phyloP scores from a whole-genome alignment of 2,797 vertebrate genomes.

The Kryptolebias ocellatus region DNA sequence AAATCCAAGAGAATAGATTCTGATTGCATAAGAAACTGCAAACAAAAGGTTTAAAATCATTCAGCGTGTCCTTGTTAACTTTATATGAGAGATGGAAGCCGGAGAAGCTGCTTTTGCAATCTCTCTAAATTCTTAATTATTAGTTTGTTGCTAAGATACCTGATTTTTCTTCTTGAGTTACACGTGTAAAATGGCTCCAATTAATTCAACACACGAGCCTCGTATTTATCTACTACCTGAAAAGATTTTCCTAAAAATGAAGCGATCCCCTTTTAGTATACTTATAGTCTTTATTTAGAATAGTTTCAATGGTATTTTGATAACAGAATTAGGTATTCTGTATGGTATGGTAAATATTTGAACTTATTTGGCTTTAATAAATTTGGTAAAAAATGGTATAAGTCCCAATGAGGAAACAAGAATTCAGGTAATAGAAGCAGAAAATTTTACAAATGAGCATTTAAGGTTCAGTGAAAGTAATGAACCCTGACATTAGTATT shows the following conservation, averaged over 20 bases:
- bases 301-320: too few species aligned
- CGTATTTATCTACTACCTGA: background rate
- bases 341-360: too few species aligned
- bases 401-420: too few species aligned
- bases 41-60: slow-evolving; percentile 15
- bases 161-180: background rate
- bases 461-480: too few species aligned
- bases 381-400: too few species aligned
- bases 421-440: too few species aligned
- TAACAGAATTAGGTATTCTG: too few species aligned
- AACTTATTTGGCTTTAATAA: too few species aligned
- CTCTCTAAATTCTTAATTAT: background rate
- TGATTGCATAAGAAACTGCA: slow-evolving; percentile 41
- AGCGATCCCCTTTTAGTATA: background rate
- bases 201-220: background rate
- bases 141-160: background rate
- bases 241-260: too few species aligned
- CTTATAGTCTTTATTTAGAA: too few species aligned
- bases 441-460: too few species aligned
- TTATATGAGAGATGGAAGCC: slow-evolving; percentile 6
- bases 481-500: too few species aligned
- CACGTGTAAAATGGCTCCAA: background rate
- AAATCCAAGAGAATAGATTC: slow-evolving; percentile 37
- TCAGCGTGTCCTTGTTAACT: slow-evolving; percentile 20
- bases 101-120: slow-evolving; percentile 1